Evolutionary conservation across 2,888 invertebrate species (phyloP).

Genomic region (Spilosoma lubricipeda): DNA sequence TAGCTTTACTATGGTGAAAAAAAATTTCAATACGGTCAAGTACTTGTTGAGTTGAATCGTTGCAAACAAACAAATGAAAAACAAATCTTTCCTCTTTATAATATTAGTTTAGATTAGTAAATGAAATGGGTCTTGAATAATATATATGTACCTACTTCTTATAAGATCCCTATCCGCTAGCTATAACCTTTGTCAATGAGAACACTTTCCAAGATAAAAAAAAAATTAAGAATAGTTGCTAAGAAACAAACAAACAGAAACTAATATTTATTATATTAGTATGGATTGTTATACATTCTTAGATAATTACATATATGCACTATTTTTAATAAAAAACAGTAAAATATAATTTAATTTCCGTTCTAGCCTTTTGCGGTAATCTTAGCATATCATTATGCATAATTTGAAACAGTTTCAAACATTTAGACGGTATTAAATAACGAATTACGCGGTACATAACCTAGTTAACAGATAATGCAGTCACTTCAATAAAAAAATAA

Average conservation of each 20-base stretch:
- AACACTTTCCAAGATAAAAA: background rate
- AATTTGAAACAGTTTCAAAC: background rate
- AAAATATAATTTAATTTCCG: background rate
- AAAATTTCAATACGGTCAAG: no score
- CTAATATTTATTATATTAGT: background rate
- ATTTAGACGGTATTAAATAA: background rate
- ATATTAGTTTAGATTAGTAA: no score
- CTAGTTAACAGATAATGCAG: background rate
- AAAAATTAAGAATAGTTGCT: background rate
- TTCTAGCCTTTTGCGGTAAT: background rate
- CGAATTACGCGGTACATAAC: background rate
- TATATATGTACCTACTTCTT: no score
- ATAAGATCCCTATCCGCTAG: no score
- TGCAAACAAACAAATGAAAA: no score
- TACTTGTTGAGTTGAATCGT: no score
- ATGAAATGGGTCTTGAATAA: no score
- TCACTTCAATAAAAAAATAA: background rate
- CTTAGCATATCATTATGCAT: background rate
- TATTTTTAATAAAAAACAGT: background rate
- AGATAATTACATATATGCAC: background rate
- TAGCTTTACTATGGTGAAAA: no score
- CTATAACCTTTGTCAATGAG: no score
- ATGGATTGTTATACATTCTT: background rate
- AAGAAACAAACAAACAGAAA: background rate
- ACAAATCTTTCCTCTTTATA: no score